Conservation (phyloP, 2,888 invertebrate species). For the Chelonus formosanus region DNA sequence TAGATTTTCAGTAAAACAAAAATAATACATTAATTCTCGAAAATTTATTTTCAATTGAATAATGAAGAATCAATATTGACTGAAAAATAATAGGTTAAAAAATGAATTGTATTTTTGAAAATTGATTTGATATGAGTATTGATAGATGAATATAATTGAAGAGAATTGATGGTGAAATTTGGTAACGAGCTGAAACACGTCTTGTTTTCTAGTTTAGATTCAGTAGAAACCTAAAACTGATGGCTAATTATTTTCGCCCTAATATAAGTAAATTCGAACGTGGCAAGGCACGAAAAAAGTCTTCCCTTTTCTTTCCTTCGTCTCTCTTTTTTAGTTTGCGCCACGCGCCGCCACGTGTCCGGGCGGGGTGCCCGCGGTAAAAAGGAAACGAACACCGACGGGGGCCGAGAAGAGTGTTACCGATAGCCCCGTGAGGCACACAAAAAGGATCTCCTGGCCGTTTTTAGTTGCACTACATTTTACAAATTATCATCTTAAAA, state of each 20-base stretch:
- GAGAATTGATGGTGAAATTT: neutral
- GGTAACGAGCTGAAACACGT: slow-evolving; percentile 6
- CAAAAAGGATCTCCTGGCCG: slow-evolving; percentile 33
- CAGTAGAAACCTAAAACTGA: slow-evolving; percentile 62
- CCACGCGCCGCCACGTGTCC: slow-evolving; percentile 64
- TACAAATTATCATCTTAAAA: slow-evolving; percentile 14
- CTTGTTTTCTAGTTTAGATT: slow-evolving; percentile 3
- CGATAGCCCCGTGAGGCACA: slow-evolving; percentile 39
- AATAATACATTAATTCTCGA: too few species aligned
- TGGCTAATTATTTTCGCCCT: slow-evolving; percentile 63
- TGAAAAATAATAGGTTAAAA: too few species aligned
- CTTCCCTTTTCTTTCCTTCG: slow-evolving; percentile 33
- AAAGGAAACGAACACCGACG: slow-evolving; percentile 56
- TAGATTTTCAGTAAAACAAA: too few species aligned
- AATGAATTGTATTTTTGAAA: too few species aligned
- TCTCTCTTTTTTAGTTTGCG: slow-evolving; percentile 58
- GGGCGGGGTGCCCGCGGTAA: slow-evolving; percentile 44
- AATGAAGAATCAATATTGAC: too few species aligned
- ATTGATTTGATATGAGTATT: too few species aligned
- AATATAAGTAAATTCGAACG: slow-evolving; percentile 36
- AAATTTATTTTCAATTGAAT: too few species aligned
- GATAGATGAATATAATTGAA: too few species aligned
- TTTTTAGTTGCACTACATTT: slow-evolving; percentile 27
- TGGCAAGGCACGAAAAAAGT: slow-evolving; percentile 39
- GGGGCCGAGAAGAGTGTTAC: slow-evolving; percentile 38